Evolutionary conservation across 2,113 vertebrate genomes (phyloP).

Genomic region (Apodemus sylvaticus): DNA sequence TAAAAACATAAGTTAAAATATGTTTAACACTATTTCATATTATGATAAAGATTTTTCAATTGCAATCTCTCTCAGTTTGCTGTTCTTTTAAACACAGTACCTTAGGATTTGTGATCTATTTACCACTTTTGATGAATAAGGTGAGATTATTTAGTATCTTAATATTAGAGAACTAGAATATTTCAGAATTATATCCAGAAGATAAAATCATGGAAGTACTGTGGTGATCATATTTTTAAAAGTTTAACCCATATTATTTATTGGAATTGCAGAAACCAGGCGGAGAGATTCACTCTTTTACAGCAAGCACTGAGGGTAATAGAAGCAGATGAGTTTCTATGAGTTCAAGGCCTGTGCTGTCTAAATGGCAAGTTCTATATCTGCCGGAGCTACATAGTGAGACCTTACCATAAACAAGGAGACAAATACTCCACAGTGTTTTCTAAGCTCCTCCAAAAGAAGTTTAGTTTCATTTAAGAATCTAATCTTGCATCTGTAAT

Average conservation of each 20-base stretch:
- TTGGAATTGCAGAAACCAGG: background rate
- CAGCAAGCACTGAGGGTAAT: too few relatives aligned
- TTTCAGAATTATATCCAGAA: background rate
- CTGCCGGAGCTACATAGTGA: background rate
- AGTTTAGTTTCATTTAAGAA: background rate
- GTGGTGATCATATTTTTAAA: background rate
- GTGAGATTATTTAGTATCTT: background rate
- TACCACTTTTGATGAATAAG: slow-evolving; percentile 36
- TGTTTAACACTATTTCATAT: background rate
- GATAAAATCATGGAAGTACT: background rate
- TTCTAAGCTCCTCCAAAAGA: background rate
- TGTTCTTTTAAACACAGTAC: background rate
- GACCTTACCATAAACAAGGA: background rate
- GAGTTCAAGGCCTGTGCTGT: background rate
- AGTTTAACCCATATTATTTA: background rate
- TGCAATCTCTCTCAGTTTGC: background rate
- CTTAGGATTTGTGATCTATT: slow-evolving; percentile 12
- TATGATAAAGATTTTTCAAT: slow-evolving; percentile 23
- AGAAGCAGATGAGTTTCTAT: background rate
- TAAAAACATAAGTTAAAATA: slow-evolving; percentile 6
- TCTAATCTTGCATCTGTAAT: background rate
- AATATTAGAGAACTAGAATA: background rate
- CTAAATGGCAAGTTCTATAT: background rate
- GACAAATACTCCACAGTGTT: background rate
- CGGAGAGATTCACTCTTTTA: too few relatives aligned